phyloP scores from a whole-genome alignment of 2,113 vertebrate species.

The Engystomops pustulosus region DNA sequence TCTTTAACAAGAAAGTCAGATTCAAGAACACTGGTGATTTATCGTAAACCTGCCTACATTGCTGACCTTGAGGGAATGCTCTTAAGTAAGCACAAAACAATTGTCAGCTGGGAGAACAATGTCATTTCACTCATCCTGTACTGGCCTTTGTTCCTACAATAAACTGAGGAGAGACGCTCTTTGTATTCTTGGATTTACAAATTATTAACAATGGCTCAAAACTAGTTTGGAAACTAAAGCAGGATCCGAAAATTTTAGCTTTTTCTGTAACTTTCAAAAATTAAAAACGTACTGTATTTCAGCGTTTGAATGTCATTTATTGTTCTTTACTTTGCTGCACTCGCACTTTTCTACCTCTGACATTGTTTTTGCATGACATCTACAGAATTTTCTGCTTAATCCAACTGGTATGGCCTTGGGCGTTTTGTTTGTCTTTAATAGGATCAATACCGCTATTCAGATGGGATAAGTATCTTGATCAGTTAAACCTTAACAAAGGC shows the following conservation, averaged over 20 bases:
- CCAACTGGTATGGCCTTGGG: slow-evolving; percentile 1
- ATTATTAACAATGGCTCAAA: neutral
- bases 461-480: slow-evolving; percentile 55
- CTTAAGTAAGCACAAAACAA: neutral
- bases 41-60: neutral
- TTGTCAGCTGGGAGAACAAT: neutral
- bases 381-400: slow-evolving; percentile 9
- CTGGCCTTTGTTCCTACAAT: neutral
- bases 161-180: neutral
- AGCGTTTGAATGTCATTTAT: neutral
- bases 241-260: neutral
- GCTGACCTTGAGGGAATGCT: neutral
- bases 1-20: neutral
- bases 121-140: neutral
- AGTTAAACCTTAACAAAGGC: slow-evolving; percentile 50
- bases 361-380: slow-evolving; percentile 5
- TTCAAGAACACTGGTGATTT: neutral
- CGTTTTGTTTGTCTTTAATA: slow-evolving; percentile 44
- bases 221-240: neutral
- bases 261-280: neutral
- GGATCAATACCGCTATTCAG: slow-evolving; percentile 52
- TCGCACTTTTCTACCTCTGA: slow-evolving; percentile 22
- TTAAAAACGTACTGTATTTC: neutral
- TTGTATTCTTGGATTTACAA: neutral
- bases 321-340: neutral